phyloP scores from a whole-genome alignment of 1,140 invertebrate genomes.

The Ridgeia piscesae region DNA sequence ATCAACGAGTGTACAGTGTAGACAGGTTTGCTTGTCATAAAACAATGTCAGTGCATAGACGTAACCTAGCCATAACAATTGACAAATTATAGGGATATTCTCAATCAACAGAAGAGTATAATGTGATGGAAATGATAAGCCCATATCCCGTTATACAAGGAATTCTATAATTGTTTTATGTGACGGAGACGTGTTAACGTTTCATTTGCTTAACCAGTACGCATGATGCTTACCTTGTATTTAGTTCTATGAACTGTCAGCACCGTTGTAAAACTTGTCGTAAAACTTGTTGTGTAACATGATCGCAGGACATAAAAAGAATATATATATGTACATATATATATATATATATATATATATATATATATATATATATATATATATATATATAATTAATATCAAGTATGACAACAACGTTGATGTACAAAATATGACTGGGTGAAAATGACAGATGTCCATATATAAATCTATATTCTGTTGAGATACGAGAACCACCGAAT shows the following conservation, averaged over 20 bases:
- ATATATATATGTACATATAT: neutral
- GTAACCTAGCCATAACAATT: neutral
- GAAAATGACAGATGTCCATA: no score
- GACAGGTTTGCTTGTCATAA: neutral
- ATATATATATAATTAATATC: neutral
- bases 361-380: neutral
- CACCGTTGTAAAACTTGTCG: neutral
- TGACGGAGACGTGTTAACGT: neutral
- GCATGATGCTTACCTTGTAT: constrained; percentile 5
- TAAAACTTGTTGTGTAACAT: neutral
- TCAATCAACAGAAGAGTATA: neutral
- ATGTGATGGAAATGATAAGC: neutral
- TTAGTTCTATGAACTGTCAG: neutral
- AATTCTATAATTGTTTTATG: neutral
- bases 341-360: constrained; percentile 2
- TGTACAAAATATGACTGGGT: no score
- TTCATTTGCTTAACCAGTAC: constrained; percentile 1
- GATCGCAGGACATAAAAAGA: neutral
- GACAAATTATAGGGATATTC: neutral
- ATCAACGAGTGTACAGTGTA: no score
- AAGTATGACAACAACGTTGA: no score
- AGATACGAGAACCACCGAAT: no score
- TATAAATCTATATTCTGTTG: no score
- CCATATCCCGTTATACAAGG: neutral
- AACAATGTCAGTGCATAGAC: neutral